Percentiles rank a stretch among this genome's conserved stretches.
phyloP scores from a whole-genome alignment of 2,888 invertebrate species.

The Metacarcinus magister region DNA sequence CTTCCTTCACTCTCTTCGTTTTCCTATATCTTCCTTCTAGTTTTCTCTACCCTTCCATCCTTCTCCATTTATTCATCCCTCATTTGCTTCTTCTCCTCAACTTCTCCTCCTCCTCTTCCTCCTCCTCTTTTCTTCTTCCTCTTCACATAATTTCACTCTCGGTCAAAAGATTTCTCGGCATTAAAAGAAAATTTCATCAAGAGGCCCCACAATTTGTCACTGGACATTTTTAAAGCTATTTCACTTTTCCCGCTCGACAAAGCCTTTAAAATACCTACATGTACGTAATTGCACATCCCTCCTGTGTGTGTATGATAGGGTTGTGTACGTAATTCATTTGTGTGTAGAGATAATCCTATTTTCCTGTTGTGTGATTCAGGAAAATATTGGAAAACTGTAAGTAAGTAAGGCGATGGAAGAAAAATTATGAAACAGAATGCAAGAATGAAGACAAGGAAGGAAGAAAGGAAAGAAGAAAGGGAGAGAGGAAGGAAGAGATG shows the following conservation, averaged over 20 bases:
- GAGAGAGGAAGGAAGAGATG: too few species aligned
- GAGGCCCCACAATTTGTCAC: not conserved
- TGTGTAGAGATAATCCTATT: not conserved
- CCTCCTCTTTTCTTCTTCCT: not conserved
- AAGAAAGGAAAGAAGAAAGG: too few species aligned
- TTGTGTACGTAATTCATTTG: not conserved
- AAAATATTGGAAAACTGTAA: too few species aligned
- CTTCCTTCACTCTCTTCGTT: not conserved
- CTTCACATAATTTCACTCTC: not conserved
- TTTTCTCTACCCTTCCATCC: not conserved
- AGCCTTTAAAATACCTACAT: not conserved
- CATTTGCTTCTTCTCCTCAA: not conserved
- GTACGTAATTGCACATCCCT: not conserved
- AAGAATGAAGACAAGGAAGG: too few species aligned
- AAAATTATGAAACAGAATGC: too few species aligned
- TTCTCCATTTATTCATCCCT: not conserved
- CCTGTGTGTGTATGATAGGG: not conserved
- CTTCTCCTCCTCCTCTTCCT: not conserved
- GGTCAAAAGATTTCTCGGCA: conserved; percentile 1
- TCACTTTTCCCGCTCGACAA: not conserved
- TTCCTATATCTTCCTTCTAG: not conserved
- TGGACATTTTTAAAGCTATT: not conserved
- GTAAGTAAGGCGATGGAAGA: too few species aligned
- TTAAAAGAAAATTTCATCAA: conserved; percentile 26
- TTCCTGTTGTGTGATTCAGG: too few species aligned